A percentile compares a stretch with the other conserved stretches of the same genome.
Evolutionary conservation across 1,140 invertebrate genomes (phyloP).

Genomic region (Cryptotermes secundus): DNA sequence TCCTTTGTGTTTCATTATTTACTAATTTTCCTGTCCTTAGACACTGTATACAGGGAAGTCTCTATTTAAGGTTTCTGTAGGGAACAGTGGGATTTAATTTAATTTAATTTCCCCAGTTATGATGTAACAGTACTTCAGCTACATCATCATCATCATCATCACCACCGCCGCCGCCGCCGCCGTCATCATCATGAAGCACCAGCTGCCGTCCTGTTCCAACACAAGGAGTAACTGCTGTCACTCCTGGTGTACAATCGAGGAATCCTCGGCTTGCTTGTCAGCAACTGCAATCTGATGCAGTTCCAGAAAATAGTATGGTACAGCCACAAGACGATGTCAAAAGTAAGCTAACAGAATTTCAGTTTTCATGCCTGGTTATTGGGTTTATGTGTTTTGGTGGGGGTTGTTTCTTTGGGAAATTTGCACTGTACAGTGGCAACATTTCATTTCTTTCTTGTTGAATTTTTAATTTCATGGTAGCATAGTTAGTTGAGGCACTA

Average conservation of each 20-base stretch:
- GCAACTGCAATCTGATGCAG: background rate
- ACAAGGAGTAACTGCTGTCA: background rate
- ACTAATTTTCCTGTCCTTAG: too few relatives aligned
- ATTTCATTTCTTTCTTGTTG: background rate
- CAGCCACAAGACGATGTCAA: conserved; percentile 27
- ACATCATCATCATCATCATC: too few relatives aligned
- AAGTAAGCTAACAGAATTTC: conserved; percentile 32
- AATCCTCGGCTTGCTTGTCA: conserved; percentile 33
- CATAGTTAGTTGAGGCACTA: too few relatives aligned
- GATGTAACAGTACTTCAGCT: background rate
- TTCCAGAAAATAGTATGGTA: background rate
- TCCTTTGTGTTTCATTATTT: too few relatives aligned
- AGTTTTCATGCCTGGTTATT: conserved; percentile 5
- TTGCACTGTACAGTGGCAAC: background rate
- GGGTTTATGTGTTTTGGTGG: background rate
- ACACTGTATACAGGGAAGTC: too few relatives aligned
- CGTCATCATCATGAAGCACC: too few relatives aligned
- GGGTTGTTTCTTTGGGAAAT: background rate
- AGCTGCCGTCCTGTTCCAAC: background rate
- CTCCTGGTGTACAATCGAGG: conserved; percentile 21
- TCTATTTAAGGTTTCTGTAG: too few relatives aligned
- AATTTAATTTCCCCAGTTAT: too few relatives aligned
- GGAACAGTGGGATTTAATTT: too few relatives aligned
- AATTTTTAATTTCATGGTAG: background rate
- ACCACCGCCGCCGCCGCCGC: too few relatives aligned